These are phyloP conservation scores for Microctonus hyperodae DNA, from an alignment of 2,888 invertebrate species.

Conservation along the genomic window DNA sequence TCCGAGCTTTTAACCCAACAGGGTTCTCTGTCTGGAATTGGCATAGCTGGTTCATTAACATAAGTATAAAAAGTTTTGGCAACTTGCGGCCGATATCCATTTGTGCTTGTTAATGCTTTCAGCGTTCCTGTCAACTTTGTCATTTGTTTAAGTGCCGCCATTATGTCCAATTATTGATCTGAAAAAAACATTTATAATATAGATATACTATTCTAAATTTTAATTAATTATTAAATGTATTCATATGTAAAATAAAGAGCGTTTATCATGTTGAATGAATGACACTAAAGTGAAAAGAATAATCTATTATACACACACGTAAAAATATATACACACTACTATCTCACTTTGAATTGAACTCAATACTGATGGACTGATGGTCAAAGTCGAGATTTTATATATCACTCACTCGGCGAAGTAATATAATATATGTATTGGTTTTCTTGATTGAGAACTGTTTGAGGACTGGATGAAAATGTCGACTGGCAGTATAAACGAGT, in stretches of 20 bases:
- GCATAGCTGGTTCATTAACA: conserved; percentile 82
- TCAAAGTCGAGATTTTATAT: not conserved
- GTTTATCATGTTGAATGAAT: not conserved
- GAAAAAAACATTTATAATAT: not conserved
- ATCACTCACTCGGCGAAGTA: not conserved
- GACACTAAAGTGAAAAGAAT: not conserved
- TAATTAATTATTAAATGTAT: not conserved
- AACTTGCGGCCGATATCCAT: conserved; percentile 45
- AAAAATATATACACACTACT: not conserved
- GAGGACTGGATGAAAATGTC: not conserved
- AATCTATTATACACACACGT: not conserved
- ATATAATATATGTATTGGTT: not conserved
- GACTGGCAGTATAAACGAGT: not conserved
- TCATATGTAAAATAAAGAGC: not conserved
- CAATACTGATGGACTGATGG: not conserved
- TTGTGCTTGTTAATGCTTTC: conserved; percentile 39
- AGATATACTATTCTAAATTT: not conserved
- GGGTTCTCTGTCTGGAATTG: conserved; percentile 76
- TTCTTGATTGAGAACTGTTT: not conserved
- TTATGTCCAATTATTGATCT: conserved; percentile 36
- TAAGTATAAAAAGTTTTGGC: conserved; percentile 77
- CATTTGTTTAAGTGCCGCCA: conserved; percentile 55
- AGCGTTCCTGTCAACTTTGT: conserved; percentile 49
- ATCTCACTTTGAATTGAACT: not conserved
- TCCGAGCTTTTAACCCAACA: conserved; percentile 73